These are phyloP conservation scores for Formica aserva DNA, from an alignment of 2,888 invertebrate species.

Conservation along the genomic window DNA sequence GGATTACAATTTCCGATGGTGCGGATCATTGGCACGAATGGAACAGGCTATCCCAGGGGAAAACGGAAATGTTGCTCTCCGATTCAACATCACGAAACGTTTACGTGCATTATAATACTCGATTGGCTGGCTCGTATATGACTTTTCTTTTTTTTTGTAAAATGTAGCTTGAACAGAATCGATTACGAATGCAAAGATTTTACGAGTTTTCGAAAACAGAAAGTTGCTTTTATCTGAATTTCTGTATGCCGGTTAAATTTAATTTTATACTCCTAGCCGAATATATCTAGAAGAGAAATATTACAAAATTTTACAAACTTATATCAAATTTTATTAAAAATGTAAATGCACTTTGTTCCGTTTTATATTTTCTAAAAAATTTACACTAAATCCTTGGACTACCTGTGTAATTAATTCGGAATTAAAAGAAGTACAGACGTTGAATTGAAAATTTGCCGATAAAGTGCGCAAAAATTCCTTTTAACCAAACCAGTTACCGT, in stretches of 20 bases:
- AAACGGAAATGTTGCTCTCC: neutral
- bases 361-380: constrained; percentile 14
- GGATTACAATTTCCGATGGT: constrained; percentile 67
- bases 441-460: constrained; percentile 21
- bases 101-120: constrained; percentile 39
- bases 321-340: neutral
- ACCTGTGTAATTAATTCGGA: neutral
- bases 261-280: constrained; percentile 11
- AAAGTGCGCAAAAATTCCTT: constrained; percentile 41
- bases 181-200: constrained; percentile 29
- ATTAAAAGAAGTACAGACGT: neutral
- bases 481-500: constrained; percentile 21
- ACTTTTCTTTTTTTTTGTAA: neutral
- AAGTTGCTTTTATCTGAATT: constrained; percentile 28
- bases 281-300: neutral
- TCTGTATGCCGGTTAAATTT: constrained; percentile 2
- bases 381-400: neutral
- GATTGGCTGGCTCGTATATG: neutral
- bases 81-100: constrained; percentile 9
- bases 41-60: neutral
- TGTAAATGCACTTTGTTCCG: neutral
- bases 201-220: constrained; percentile 34
- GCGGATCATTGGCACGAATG: constrained; percentile 50
- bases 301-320: neutral
- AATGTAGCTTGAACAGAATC: neutral